These are phyloP conservation scores for Leptinotarsa defecta DNA, from an alignment of 1,140 invertebrate genomes.

Conservation along the genomic window DNA sequence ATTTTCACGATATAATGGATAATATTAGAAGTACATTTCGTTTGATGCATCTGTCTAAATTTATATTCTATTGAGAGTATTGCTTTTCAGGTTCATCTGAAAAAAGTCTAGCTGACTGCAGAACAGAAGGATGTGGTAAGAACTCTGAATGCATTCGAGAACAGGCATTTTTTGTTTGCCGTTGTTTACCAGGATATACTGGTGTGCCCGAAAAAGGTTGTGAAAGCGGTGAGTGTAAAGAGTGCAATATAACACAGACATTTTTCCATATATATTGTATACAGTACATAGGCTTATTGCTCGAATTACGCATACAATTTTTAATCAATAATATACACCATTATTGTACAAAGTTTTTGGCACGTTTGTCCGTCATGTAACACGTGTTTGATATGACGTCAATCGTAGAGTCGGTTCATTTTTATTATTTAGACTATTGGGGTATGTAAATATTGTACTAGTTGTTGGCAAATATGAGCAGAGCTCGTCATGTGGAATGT, in stretches of 20 bases:
- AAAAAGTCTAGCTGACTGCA: slow-evolving; percentile 73
- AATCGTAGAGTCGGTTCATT: background rate
- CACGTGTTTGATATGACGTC: background rate
- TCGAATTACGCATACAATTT: slow-evolving; percentile 38
- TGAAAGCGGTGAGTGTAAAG: slow-evolving; percentile 72
- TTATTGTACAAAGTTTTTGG: slow-evolving; percentile 41
- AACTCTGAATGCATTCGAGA: slow-evolving; percentile 80
- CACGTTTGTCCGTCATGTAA: slow-evolving; percentile 40
- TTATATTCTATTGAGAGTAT: background rate
- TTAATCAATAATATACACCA: slow-evolving; percentile 34
- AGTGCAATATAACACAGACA: slow-evolving; percentile 29
- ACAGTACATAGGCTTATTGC: slow-evolving; percentile 52
- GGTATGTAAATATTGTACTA: slow-evolving; percentile 43
- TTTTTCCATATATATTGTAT: slow-evolving; percentile 43
- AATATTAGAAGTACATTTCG: too few relatives aligned
- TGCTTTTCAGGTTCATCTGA: slow-evolving; percentile 64
- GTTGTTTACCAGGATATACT: slow-evolving; percentile 74
- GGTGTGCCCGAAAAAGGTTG: slow-evolving; percentile 77
- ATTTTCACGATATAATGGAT: too few relatives aligned
- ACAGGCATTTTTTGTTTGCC: slow-evolving; percentile 79
- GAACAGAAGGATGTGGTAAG: slow-evolving; percentile 79
- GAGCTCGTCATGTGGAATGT: slow-evolving; percentile 62
- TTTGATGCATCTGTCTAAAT: too few relatives aligned
- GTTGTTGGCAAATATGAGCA: slow-evolving; percentile 26
- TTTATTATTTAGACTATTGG: too few relatives aligned